Conservation (phyloP, 2,888 invertebrate genomes). For the Entomobrya proxima region DNA sequence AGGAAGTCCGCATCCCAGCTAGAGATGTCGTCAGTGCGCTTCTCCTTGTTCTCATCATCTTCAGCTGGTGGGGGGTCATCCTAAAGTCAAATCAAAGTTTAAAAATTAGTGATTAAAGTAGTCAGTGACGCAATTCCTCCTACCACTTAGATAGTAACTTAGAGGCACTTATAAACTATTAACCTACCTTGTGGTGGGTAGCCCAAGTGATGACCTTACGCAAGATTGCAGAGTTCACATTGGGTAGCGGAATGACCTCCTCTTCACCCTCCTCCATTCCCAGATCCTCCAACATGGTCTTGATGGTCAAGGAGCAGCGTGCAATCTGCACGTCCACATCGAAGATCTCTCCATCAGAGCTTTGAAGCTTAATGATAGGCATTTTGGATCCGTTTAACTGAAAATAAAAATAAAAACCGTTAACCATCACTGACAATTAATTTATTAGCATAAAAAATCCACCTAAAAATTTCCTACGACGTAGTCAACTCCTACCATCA, state of each 20-base stretch:
- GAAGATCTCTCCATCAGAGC: slow-evolving; percentile 96
- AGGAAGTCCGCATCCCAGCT: slow-evolving; percentile 99
- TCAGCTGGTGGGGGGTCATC: slow-evolving; percentile 97
- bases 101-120: not conserved
- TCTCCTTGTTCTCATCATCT: slow-evolving; percentile 98
- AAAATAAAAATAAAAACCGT: not conserved
- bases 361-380: slow-evolving; percentile 96
- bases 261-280: slow-evolving; percentile 94
- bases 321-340: slow-evolving; percentile 98
- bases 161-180: not conserved
- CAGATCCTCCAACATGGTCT: slow-evolving; percentile 95
- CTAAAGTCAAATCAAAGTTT: slow-evolving; percentile 68
- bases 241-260: slow-evolving; percentile 96
- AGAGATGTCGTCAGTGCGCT: slow-evolving; percentile 98
- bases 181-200: slow-evolving; percentile 86
- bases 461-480: no score
- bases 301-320: slow-evolving; percentile 97
- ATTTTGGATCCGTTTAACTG: slow-evolving; percentile 80
- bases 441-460: no score
- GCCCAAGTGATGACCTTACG: slow-evolving; percentile 96
- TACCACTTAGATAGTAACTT: no score
- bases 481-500: no score
- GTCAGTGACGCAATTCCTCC: no score
- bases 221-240: slow-evolving; percentile 97
- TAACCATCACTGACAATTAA: not conserved